Percentiles rank a stretch among this genome's conserved stretches.
These are phyloP conservation scores for Palythoa heliodiscus DNA, from an alignment of 92 coral and sea anemone genomes.

Conservation along the genomic window DNA sequence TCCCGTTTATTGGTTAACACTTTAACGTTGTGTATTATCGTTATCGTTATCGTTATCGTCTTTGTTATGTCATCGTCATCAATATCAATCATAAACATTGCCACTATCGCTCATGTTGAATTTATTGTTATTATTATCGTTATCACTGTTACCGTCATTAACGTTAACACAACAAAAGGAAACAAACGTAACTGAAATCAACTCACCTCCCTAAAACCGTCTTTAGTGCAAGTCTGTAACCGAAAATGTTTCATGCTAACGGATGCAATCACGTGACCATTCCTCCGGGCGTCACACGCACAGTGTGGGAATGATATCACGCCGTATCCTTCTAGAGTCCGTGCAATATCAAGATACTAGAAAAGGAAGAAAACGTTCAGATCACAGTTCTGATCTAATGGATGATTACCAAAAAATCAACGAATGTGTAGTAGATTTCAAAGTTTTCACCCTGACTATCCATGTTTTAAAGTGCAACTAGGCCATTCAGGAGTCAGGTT, in stretches of 20 bases:
- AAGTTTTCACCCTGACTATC: no score
- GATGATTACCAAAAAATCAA: not conserved
- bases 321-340: constrained; percentile 84
- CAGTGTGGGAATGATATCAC: constrained; percentile 89
- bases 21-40: no score
- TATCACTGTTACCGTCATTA: not conserved
- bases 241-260: constrained; percentile 66
- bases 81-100: not conserved
- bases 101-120: not conserved
- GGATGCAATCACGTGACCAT: constrained; percentile 86
- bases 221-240: constrained; percentile 85
- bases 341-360: constrained; percentile 85
- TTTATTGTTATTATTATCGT: not conserved
- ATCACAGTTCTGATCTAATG: not conserved
- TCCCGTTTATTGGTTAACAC: no score
- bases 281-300: constrained; percentile 89
- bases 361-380: not conserved
- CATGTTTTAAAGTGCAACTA: no score
- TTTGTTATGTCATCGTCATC: not conserved
- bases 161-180: not conserved
- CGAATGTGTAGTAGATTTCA: no score
- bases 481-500: no score
- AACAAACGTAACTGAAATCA: not conserved
- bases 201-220: constrained; percentile 81
- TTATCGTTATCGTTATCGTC: not conserved